phyloP scores from a whole-genome alignment of 2,113 vertebrate genomes.

The Epinephelus fuscoguttatus region DNA sequence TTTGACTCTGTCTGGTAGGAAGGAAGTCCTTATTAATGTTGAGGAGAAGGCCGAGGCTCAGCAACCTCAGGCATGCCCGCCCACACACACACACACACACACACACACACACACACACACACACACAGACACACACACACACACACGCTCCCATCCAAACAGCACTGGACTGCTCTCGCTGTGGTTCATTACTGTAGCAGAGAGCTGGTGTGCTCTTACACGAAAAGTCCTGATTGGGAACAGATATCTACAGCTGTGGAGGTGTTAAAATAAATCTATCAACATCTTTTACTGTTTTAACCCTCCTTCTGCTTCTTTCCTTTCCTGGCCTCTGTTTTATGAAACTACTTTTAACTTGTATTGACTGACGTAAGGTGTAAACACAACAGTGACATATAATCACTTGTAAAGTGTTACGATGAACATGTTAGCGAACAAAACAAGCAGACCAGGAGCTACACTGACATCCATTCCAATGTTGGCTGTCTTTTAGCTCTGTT shows the following conservation, averaged over 20 bases:
- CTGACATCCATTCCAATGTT: too few species aligned
- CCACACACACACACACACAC: slow-evolving; percentile 66
- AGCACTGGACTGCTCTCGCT: slow-evolving; percentile 49
- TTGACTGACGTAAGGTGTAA: neutral
- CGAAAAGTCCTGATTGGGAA: slow-evolving; percentile 65
- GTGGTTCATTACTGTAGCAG: slow-evolving; percentile 67
- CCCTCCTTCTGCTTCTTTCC: neutral
- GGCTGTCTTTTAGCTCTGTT: too few species aligned
- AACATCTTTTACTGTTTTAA: slow-evolving; percentile 48
- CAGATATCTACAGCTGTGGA: slow-evolving; percentile 66
- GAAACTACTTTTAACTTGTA: slow-evolving; percentile 5
- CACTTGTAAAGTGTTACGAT: neutral
- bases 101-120: slow-evolving; percentile 50
- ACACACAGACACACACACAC: slow-evolving; percentile 39
- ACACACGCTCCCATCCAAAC: slow-evolving; percentile 38
- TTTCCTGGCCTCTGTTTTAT: neutral
- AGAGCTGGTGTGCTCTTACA: slow-evolving; percentile 66
- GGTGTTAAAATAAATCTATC: slow-evolving; percentile 67
- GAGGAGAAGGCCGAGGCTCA: slow-evolving; percentile 75
- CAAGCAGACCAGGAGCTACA: too few species aligned
- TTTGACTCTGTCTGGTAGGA: slow-evolving; percentile 84
- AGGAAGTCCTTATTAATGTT: slow-evolving; percentile 85
- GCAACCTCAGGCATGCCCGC: slow-evolving; percentile 81
- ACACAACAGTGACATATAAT: slow-evolving; percentile 2
- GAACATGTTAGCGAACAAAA: too few species aligned